Base-by-base conservation (phyloP, 1,140 invertebrate genomes). In the Bombus affinis region DNA sequence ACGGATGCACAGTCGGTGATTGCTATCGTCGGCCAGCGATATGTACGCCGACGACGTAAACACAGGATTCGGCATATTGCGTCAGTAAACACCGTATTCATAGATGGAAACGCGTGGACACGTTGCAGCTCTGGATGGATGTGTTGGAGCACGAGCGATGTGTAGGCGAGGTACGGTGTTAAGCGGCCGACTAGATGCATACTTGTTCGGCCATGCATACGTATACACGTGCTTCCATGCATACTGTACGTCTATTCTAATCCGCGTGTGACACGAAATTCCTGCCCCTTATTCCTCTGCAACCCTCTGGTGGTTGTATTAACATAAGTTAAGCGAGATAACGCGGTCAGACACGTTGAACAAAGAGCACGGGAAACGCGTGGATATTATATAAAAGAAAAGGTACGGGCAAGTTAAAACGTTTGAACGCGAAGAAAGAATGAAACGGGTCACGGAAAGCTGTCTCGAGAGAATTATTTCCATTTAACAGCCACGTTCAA, bases 61-160 rank as follows among this genome's bases (percentile, higher is more conserved):
- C 88, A 89, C 79, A 84, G 84, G 84, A 89, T 89, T 89, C 80
- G 88, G 88, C 88, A 89, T 89, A 89, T 89, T 89, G 88, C 85
- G 80, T 86, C 84, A 81, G 88, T 89, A 89, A 89, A 89, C 88
- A 89, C 59, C 66, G 62, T 74, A 89, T 89, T 89, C 88, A 81
- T 89, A 84, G 76, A 66, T 84, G 70, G 85, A 86, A 89, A 86
- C 88, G 59, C 44, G 80, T 62, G 84, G 77, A 89, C 77, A 77
- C 44, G 74, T 47, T n/a, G 78, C 73, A 68, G 77, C 53, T 32
- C 37, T 2, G 83, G 25, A 66, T 65, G 66, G 22, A 70, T 88
- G 75, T 39, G 25, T 35, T 62, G 12, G 12, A 53, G 47, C 62
- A 70, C 39, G 59, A 62, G 59, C 3, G 12, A n/a, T 28, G 9